Percentiles rank a stretch among this genome's conserved stretches.
phyloP scores from a whole-genome alignment of 2,888 invertebrate genomes.

The Zygogramma bicolorata region DNA sequence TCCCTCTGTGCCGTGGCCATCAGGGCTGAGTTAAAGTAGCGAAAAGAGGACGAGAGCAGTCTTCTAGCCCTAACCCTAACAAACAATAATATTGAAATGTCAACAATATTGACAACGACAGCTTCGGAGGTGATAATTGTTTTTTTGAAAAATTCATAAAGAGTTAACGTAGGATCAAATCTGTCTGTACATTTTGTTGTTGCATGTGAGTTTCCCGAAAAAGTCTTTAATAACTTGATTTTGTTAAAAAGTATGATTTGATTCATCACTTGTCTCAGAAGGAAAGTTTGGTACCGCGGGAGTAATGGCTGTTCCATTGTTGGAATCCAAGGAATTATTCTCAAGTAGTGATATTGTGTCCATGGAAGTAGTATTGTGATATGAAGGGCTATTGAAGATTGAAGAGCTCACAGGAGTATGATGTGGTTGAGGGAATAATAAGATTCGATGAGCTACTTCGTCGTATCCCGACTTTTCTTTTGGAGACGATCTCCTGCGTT shows the following conservation, averaged over 20 bases:
- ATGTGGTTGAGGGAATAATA: too few relatives aligned
- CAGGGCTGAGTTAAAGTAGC: background rate
- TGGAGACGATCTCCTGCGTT: too few relatives aligned
- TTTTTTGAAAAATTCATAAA: background rate
- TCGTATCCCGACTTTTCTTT: too few relatives aligned
- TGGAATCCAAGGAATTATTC: background rate
- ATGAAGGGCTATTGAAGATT: background rate
- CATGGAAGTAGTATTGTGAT: background rate
- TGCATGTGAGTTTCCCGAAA: background rate
- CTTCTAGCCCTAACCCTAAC: background rate
- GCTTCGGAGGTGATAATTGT: background rate
- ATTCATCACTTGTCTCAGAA: background rate
- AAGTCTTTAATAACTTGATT: background rate
- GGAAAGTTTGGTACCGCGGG: too few relatives aligned
- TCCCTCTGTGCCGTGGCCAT: background rate
- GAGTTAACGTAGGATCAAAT: background rate
- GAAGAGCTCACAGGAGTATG: background rate
- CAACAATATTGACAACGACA: background rate
- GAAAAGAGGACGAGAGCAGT: background rate
- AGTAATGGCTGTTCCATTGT: background rate
- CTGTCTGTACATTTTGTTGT: background rate
- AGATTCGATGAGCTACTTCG: too few relatives aligned
- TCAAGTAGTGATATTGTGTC: background rate
- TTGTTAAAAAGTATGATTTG: background rate
- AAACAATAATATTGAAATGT: background rate